Evolutionary conservation across 2,113 vertebrate species (phyloP).

Genomic region (Myrmecobius fasciatus): DNA sequence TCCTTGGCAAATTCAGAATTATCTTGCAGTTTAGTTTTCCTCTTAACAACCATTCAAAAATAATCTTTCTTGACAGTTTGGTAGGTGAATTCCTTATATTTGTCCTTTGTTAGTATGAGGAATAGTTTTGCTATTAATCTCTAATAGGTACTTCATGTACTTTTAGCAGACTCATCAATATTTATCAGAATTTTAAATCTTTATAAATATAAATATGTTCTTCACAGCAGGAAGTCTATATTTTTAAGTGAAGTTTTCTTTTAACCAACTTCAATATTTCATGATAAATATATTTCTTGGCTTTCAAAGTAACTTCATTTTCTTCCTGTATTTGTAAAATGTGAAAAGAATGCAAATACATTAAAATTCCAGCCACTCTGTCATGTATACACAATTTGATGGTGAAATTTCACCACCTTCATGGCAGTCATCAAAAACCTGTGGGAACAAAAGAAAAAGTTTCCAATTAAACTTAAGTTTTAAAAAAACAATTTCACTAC

Average conservation of each 20-base stretch:
- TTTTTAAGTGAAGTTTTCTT: constrained; percentile 47
- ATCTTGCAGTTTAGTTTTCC: constrained; percentile 7
- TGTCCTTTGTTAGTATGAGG: constrained; percentile 28
- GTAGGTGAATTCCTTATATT: constrained; percentile 1
- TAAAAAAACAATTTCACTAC: constrained; percentile 32
- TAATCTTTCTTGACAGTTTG: constrained; percentile 12
- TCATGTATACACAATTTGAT: constrained; percentile 95
- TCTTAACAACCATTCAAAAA: constrained; percentile 10
- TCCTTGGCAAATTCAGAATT: not conserved
- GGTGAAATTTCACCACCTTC: constrained; percentile 98
- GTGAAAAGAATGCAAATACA: constrained; percentile 41
- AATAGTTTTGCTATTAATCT: constrained; percentile 29
- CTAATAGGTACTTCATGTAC: constrained; percentile 29
- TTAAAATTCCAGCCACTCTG: constrained; percentile 96
- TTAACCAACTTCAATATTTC: constrained; percentile 49
- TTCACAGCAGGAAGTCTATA: constrained; percentile 53
- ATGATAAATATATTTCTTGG: constrained; percentile 47
- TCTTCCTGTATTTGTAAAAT: constrained; percentile 43
- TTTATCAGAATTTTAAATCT: constrained; percentile 47
- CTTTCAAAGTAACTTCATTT: constrained; percentile 56
- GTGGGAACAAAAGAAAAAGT: constrained; percentile 65
- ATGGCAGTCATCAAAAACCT: constrained; percentile 98
- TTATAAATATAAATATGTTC: constrained; percentile 37
- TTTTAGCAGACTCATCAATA: constrained; percentile 41
- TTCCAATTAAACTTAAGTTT: constrained; percentile 61